Conservation (phyloP, 2,888 invertebrate species). For the Lathronympha strigana region DNA sequence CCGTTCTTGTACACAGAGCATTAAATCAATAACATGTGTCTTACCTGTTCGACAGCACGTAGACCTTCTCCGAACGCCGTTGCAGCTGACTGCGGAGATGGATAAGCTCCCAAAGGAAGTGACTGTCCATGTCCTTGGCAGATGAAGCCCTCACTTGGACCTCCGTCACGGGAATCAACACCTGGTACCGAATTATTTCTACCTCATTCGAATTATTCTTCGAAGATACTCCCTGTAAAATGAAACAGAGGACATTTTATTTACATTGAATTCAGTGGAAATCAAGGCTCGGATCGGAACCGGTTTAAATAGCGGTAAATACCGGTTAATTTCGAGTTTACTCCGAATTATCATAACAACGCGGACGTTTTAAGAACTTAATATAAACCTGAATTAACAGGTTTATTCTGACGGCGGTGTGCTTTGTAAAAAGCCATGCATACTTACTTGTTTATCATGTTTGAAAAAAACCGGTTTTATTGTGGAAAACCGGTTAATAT, state of each 20-base stretch:
- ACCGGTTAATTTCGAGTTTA: no score
- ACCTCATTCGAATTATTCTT: constrained; percentile 95
- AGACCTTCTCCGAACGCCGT: constrained; percentile 97
- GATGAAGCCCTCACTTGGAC: constrained; percentile 98
- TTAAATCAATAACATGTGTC: constrained; percentile 29
- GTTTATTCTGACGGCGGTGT: no score
- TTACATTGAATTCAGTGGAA: not conserved
- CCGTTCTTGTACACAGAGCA: no score
- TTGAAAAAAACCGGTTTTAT: no score
- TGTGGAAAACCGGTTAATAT: no score
- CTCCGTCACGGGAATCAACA: constrained; percentile 97
- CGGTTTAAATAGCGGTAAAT: no score
- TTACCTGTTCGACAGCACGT: constrained; percentile 97
- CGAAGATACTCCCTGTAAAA: constrained; percentile 91
- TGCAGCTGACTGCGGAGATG: constrained; percentile 97
- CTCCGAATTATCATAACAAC: no score
- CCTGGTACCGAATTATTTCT: constrained; percentile 98
- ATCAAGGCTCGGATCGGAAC: no score
- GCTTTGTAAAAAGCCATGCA: no score
- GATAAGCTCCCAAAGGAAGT: constrained; percentile 98
- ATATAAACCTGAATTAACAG: no score
- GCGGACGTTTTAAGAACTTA: no score
- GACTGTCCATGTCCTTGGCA: constrained; percentile 97
- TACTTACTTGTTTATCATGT: no score
- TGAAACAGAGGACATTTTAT: constrained; percentile 10